Conservation (phyloP, 2,113 vertebrate species). For the Passer montanus region DNA sequence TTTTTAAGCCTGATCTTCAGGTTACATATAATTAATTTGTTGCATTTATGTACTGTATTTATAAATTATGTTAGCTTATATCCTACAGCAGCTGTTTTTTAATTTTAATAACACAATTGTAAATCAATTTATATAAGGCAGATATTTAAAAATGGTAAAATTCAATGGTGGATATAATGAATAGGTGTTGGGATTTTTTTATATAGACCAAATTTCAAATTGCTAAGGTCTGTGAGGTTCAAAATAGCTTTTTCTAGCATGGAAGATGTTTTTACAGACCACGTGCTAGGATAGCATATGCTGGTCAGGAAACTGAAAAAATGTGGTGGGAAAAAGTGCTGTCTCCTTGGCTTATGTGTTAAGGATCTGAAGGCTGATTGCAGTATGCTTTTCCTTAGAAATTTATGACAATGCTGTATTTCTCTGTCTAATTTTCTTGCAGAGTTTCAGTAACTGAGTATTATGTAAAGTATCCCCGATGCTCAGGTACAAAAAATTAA, state of each 20-base stretch:
- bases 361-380: background rate
- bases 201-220: background rate
- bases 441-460: background rate
- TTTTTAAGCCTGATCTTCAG: background rate
- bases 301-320: background rate
- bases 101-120: background rate
- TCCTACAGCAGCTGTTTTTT: background rate
- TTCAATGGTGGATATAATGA: background rate
- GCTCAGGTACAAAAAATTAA: background rate
- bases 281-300: conserved; percentile 5
- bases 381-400: background rate
- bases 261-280: conserved; percentile 16
- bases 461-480: background rate
- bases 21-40: background rate
- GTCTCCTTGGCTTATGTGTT: background rate
- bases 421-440: background rate
- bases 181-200: background rate
- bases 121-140: background rate
- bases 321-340: background rate
- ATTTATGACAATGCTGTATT: background rate
- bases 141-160: background rate
- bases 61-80: background rate
- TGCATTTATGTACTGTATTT: background rate
- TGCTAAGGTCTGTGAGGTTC: background rate
- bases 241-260: background rate